phyloP scores from a whole-genome alignment of 2,797 vertebrate genomes.

The Calcarius lapponicus region DNA sequence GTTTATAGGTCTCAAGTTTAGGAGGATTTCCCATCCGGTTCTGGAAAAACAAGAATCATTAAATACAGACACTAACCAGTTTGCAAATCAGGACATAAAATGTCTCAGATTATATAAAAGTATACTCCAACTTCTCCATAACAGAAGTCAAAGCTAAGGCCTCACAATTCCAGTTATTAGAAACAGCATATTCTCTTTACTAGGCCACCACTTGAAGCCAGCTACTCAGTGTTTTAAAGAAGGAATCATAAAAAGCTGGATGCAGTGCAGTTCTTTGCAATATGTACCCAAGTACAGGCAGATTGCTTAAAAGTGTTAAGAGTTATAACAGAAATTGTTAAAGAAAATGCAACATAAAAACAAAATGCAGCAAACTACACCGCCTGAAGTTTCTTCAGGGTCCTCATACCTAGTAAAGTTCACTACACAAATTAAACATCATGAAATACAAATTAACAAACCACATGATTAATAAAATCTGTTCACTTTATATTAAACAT shows the following conservation, averaged over 20 bases:
- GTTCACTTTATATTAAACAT: constrained; percentile 73
- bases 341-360: constrained; percentile 28
- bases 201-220: constrained; percentile 25
- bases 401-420: constrained; percentile 40
- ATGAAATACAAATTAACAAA: constrained; percentile 71
- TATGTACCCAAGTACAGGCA: not conserved
- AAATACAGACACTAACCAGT: constrained; percentile 12
- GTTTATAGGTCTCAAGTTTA: not conserved
- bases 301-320: not conserved
- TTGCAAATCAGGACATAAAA: constrained; percentile 56
- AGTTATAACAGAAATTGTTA: not conserved
- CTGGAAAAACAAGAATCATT: not conserved
- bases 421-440: constrained; percentile 71
- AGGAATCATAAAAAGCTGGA: not conserved
- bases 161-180: constrained; percentile 70
- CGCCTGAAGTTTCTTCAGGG: constrained; percentile 52
- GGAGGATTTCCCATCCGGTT: constrained; percentile 11
- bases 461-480: constrained; percentile 75
- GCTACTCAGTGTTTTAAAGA: not conserved
- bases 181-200: not conserved
- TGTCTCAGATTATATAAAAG: constrained; percentile 54
- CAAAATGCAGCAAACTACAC: constrained; percentile 52
- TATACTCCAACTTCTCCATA: constrained; percentile 50
- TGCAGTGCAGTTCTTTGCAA: not conserved
- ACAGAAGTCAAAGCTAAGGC: constrained; percentile 72